Evolutionary conservation across 2,797 vertebrate species (phyloP).

Genomic region (Catamblyrhynchus diadema): DNA sequence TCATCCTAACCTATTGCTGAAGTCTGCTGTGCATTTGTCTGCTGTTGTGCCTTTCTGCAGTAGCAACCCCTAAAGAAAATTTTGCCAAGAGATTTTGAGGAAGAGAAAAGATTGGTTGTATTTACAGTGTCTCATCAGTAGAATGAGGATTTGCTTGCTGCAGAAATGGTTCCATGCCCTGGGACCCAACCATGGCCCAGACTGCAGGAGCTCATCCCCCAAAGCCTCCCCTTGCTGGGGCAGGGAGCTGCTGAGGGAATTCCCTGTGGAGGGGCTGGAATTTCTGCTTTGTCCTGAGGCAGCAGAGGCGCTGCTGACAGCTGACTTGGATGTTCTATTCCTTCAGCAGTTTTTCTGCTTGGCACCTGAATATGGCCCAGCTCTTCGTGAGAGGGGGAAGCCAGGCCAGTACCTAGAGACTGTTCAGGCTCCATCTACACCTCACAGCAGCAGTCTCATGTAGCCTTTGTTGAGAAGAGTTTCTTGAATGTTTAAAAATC

Average conservation of each 20-base stretch:
- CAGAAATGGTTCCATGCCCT: background rate
- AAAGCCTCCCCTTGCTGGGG: background rate
- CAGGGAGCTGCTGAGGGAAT: background rate
- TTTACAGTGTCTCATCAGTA: background rate
- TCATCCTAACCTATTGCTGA: accelerated
- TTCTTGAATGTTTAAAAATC: background rate
- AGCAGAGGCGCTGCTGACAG: background rate
- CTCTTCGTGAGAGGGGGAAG: background rate
- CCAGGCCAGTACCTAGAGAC: accelerated
- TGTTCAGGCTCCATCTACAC: background rate
- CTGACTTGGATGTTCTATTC: background rate
- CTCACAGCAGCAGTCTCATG: background rate
- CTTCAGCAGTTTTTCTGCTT: background rate
- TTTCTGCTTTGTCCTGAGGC: background rate
- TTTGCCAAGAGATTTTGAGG: background rate
- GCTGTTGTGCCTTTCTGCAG: background rate
- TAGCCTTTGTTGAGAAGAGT: background rate
- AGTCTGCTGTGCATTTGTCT: background rate
- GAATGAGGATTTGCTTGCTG: background rate
- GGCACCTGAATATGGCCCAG: background rate
- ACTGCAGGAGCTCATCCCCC: background rate
- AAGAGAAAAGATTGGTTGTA: background rate
- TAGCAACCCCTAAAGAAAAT: background rate
- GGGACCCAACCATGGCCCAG: background rate
- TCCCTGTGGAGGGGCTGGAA: background rate